Evolutionary conservation across 1,140 invertebrate species (phyloP).

Genomic region (Cotesia vestalis): DNA sequence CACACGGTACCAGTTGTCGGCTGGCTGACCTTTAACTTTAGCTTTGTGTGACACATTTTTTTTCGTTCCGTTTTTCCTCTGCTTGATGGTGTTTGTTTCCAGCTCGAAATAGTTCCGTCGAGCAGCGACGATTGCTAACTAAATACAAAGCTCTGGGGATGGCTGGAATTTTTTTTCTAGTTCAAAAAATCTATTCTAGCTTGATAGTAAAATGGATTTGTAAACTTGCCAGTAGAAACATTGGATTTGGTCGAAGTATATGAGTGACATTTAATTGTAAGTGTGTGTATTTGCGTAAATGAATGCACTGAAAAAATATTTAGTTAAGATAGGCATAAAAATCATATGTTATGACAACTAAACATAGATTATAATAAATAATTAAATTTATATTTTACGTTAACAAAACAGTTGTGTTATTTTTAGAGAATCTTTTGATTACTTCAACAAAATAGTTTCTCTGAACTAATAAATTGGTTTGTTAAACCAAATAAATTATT

Average conservation of each 20-base stretch:
- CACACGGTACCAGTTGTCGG: slow-evolving; percentile 24
- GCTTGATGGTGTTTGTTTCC: neutral
- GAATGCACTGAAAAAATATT: too few species aligned
- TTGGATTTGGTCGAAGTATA: slow-evolving; percentile 7
- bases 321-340: slow-evolving; percentile 3
- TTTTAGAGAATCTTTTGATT: too few species aligned
- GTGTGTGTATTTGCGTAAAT: neutral
- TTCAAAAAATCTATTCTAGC: neutral
- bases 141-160: neutral
- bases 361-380: too few species aligned
- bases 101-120: neutral
- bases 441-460: too few species aligned
- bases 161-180: neutral
- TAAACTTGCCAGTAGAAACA: slow-evolving; percentile 20
- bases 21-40: neutral
- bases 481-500: too few species aligned
- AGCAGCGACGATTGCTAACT: neutral
- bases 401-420: too few species aligned
- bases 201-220: slow-evolving; percentile 5
- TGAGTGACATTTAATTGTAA: neutral
- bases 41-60: slow-evolving; percentile 4
- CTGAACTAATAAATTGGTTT: too few species aligned
- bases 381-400: too few species aligned
- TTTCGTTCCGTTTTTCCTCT: neutral
- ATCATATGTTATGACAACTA: too few species aligned